Percentiles rank a stretch among this genome's conserved stretches.
Evolutionary conservation across 2,113 vertebrate genomes (phyloP).

Genomic region (Telmatochromis brachygnathus): DNA sequence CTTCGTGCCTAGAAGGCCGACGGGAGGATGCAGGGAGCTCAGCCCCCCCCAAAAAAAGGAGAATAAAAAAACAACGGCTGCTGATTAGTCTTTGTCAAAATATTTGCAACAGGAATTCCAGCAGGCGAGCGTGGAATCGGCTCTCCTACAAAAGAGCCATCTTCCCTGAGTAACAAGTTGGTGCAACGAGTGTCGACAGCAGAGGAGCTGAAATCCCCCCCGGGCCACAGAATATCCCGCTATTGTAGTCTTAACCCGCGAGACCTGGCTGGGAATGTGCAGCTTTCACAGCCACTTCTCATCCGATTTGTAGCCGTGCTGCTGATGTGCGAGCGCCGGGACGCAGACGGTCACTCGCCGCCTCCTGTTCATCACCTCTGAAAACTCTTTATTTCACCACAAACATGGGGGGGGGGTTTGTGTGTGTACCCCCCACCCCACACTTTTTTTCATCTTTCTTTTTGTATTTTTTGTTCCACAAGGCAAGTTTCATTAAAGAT

Average conservation of each 20-base stretch:
- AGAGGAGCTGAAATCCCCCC: constrained; percentile 76
- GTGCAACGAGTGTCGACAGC: constrained; percentile 74
- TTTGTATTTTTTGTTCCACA: constrained; percentile 67
- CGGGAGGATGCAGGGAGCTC: not conserved
- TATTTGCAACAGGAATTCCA: constrained; percentile 69
- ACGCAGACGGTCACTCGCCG: constrained; percentile 72
- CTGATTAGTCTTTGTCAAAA: constrained; percentile 71
- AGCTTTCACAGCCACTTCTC: constrained; percentile 81
- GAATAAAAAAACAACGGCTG: constrained; percentile 20
- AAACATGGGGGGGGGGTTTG: not conserved
- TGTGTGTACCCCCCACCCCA: not conserved
- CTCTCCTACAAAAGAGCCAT: constrained; percentile 72
- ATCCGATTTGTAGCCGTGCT: constrained; percentile 81
- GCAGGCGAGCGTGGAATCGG: constrained; percentile 58
- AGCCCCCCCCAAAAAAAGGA: not conserved
- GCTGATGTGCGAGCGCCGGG: constrained; percentile 74
- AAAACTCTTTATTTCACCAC: not conserved
- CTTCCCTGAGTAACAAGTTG: constrained; percentile 78
- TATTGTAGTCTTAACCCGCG: constrained; percentile 80
- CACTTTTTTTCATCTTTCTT: constrained; percentile 21
- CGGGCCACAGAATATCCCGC: constrained; percentile 79
- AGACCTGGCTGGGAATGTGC: constrained; percentile 82
- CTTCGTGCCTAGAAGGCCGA: constrained; percentile 41
- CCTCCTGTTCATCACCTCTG: constrained; percentile 8
- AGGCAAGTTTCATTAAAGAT: constrained; percentile 93